These are phyloP conservation scores for Pinna nobilis DNA, from an alignment of 1,140 invertebrate species.

Conservation along the genomic window DNA sequence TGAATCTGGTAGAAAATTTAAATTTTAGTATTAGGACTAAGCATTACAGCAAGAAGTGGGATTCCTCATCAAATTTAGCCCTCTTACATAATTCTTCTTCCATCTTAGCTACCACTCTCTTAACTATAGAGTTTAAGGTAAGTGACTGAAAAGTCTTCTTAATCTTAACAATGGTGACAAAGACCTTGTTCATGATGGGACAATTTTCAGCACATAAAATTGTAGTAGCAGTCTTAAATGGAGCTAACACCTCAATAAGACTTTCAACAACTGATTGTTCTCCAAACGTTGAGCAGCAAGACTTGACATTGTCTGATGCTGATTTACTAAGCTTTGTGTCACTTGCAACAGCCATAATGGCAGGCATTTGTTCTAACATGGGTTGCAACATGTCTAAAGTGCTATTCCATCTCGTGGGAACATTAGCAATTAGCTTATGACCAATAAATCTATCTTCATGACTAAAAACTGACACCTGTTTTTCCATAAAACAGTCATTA, in stretches of 20 bases:
- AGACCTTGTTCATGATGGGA: no score
- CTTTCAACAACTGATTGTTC: background rate
- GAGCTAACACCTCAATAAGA: background rate
- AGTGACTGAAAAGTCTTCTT: no score
- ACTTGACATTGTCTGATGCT: background rate
- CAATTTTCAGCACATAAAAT: no score
- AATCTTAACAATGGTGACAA: no score
- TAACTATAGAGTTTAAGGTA: no score
- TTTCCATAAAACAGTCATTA: background rate
- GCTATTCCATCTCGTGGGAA: background rate
- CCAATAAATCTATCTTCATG: background rate
- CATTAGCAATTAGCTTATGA: background rate
- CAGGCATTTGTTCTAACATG: constrained; percentile 2
- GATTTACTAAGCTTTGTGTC: constrained; percentile 3
- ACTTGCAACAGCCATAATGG: constrained; percentile 4
- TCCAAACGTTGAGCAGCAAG: constrained; percentile 4
- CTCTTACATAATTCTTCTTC: no score
- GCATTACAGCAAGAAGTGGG: no score
- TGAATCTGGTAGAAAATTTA: no score
- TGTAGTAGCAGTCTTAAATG: no score
- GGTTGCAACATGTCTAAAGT: background rate
- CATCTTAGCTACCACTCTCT: no score
- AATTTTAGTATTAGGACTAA: no score
- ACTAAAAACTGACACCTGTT: background rate
- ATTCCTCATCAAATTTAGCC: no score